Conservation (phyloP, 2,888 invertebrate species). For the Trichacis sp. region DNA sequence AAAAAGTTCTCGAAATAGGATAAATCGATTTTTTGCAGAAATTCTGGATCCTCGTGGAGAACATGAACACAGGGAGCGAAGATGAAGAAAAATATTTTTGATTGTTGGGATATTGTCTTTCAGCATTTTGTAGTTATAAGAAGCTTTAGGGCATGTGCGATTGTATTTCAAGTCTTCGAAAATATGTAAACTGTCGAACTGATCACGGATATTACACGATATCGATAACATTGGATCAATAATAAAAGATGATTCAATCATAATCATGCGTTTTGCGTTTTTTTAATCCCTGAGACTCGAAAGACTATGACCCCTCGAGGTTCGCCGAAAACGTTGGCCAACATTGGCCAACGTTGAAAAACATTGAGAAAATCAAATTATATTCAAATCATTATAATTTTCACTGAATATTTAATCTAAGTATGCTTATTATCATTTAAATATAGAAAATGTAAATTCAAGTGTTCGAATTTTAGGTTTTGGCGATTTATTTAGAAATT, state of each 20-base stretch:
- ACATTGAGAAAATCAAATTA: too few species aligned
- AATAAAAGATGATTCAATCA: slow-evolving; percentile 29
- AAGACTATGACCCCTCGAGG: too few species aligned
- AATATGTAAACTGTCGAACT: slow-evolving; percentile 31
- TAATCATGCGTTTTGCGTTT: not conserved
- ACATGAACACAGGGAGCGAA: not conserved
- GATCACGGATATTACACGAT: slow-evolving; percentile 37
- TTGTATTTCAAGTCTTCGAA: slow-evolving; percentile 18
- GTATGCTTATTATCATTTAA: too few species aligned
- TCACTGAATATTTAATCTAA: too few species aligned
- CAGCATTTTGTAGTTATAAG: not conserved
- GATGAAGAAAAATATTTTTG: not conserved
- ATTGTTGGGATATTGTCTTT: not conserved
- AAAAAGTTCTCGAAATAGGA: not conserved
- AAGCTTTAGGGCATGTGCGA: slow-evolving; percentile 32
- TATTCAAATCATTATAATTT: too few species aligned
- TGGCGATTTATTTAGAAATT: too few species aligned
- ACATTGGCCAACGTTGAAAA: too few species aligned
- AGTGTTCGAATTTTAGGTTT: too few species aligned
- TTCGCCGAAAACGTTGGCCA: too few species aligned
- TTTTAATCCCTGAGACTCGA: too few species aligned
- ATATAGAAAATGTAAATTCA: too few species aligned
- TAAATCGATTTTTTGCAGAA: not conserved
- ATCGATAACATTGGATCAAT: slow-evolving; percentile 34
- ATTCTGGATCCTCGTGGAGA: too few species aligned